Base-by-base conservation (phyloP, 2,888 invertebrate species). In the Lymantria dispar region DNA sequence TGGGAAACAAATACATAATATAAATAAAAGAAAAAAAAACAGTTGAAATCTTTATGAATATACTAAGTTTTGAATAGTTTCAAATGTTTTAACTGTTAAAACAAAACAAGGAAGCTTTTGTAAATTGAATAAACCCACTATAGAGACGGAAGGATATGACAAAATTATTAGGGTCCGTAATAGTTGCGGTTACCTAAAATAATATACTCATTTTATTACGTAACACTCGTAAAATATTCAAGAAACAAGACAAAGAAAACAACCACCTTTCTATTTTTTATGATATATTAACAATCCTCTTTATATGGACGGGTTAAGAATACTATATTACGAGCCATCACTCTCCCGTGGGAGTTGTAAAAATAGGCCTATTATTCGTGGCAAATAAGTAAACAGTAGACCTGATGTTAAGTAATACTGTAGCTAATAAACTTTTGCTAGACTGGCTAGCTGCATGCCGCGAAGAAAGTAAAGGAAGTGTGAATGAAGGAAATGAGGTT, bases 131-230 rank as follows among this genome's bases (percentile, higher is more conserved):
- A 51, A 52, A 53, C 45, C 43, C 50, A 50, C 50, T 45, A 50
- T 29, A 54, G 45, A 50, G 50, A 47, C 43, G 39, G 39, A 30
- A 13, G 47, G 29, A 52, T 55, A 66, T 60, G 51, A 63, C 57
- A 55, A 60, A 66, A 60, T 61, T 52, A 62, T 58, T 52, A 56
- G 47, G 51, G 42, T 57, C 53, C 51, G 51, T 47, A 66, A 66
- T 64, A 60, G 55, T 63, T 48, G 45, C 37, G 14, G 36, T 10
- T 15, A 45, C 45, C 67, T 47, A 53, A 66, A 47, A 52, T 49
- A 64, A 63, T 57, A 66, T 43, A 50, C 48, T 52, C 38, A 43
- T 63, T 63, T 63, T 60, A 63, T 56, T 56, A 33, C 45, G 50
- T 44, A 46, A 31, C 22, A 45, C 60, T 67, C 57, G 60, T 64